Percentiles rank a stretch among this genome's conserved stretches.
These are phyloP conservation scores for Agriopis aurantiaria DNA, from an alignment of 2,888 invertebrate genomes.

Conservation along the genomic window DNA sequence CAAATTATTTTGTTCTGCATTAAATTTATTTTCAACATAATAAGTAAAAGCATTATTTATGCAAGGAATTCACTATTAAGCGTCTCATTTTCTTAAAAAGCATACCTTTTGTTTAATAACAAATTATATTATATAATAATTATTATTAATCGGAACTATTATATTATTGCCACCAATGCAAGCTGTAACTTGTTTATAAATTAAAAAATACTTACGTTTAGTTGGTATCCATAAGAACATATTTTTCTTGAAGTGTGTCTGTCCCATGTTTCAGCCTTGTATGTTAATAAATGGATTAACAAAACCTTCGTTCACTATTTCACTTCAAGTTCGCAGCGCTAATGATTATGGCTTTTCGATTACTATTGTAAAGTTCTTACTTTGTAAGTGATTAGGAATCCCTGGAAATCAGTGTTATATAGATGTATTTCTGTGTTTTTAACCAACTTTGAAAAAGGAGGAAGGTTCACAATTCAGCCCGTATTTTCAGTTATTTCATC, in stretches of 20 bases:
- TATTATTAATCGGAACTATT: too few species aligned
- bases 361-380: constrained; percentile 1
- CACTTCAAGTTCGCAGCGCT: constrained; percentile 17
- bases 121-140: too few species aligned
- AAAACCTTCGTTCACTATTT: constrained; percentile 23
- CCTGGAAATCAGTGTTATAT: constrained; percentile 4
- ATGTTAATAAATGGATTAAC: constrained; percentile 10
- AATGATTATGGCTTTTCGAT: constrained; percentile 36
- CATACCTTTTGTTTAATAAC: too few species aligned
- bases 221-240: constrained; percentile 62
- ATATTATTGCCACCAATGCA: too few species aligned
- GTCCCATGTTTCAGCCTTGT: constrained; percentile 51
- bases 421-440: neutral
- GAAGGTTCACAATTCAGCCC: too few species aligned
- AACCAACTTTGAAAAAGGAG: neutral
- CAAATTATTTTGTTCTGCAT: too few species aligned
- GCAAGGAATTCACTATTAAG: too few species aligned
- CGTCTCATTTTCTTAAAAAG: too few species aligned
- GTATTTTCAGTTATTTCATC: too few species aligned
- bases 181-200: too few species aligned
- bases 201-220: constrained; percentile 67
- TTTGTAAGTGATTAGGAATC: constrained; percentile 30
- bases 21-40: too few species aligned
- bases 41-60: too few species aligned
- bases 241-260: constrained; percentile 51